phyloP scores from a whole-genome alignment of 2,888 invertebrate species.

The Aphidius colemani region DNA sequence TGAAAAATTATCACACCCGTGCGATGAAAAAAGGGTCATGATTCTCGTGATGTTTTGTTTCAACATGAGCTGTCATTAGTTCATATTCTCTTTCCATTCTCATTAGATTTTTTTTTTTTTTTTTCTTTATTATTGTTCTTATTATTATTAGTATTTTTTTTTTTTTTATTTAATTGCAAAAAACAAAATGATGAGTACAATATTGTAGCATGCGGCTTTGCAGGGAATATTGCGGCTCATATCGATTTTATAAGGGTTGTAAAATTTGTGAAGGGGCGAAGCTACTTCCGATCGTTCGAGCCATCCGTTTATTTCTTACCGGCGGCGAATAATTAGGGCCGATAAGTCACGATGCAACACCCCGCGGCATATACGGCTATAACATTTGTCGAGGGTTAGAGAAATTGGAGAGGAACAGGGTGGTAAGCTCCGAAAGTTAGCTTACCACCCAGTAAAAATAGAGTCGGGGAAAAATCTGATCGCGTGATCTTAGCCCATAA shows the following conservation, averaged over 20 bases:
- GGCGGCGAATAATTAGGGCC: constrained; percentile 57
- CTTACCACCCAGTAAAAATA: constrained; percentile 14
- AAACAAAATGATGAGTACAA: background rate
- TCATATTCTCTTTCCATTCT: no score
- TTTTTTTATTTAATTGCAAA: constrained; percentile 1
- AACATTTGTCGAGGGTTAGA: constrained; percentile 30
- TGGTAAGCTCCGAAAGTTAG: constrained; percentile 25
- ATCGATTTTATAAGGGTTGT: constrained; percentile 28
- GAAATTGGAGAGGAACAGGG: constrained; percentile 24
- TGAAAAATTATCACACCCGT: constrained; percentile 60
- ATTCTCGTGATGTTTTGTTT: constrained; percentile 31
- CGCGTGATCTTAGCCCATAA: constrained; percentile 58
- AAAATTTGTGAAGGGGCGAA: constrained; percentile 37
- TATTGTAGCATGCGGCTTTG: no score
- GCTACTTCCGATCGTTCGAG: constrained; percentile 45
- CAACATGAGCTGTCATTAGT: constrained; percentile 30
- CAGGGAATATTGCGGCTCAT: constrained; percentile 22
- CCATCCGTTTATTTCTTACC: constrained; percentile 45
- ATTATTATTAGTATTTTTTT: background rate
- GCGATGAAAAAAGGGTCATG: constrained; percentile 34
- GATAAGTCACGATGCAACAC: constrained; percentile 58
- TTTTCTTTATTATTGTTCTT: constrained; percentile 2
- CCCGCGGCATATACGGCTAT: constrained; percentile 34
- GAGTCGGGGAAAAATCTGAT: constrained; percentile 40
- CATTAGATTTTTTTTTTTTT: background rate